phyloP scores from a whole-genome alignment of 2,797 vertebrate species.

The Holocentrus rufus region DNA sequence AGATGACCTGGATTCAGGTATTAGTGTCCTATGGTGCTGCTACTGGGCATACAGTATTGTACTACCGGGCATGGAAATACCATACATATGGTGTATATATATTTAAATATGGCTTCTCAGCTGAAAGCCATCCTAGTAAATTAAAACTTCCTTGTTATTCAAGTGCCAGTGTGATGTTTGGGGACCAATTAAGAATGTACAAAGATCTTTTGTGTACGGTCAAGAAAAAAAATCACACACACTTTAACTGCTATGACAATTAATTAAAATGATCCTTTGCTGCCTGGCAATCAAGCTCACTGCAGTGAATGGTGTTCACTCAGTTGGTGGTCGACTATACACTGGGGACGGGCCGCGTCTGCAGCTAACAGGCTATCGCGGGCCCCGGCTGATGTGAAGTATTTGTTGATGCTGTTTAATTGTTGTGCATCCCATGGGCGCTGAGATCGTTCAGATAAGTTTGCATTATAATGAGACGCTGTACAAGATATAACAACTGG shows the following conservation, averaged over 20 bases:
- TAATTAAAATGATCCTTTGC: conserved; percentile 43
- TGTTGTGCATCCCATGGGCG: conserved; percentile 36
- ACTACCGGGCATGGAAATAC: background rate
- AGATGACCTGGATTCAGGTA: conserved; percentile 63
- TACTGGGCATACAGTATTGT: conserved; percentile 27
- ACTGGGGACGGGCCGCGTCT: conserved; percentile 41
- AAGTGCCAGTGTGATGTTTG: conserved; percentile 1
- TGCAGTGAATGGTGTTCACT: conserved; percentile 12
- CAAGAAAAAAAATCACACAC: conserved; percentile 4
- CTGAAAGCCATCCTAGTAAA: background rate
- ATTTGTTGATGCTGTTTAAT: conserved; percentile 66
- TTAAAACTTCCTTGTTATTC: conserved; percentile 1
- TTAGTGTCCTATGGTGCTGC: conserved; percentile 25
- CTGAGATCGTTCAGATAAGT: conserved; percentile 41
- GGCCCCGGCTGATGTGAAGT: conserved; percentile 10
- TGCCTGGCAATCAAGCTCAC: conserved; percentile 29
- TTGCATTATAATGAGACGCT: conserved; percentile 54
- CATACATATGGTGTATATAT: background rate
- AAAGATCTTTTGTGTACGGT: conserved; percentile 19
- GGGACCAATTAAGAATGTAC: conserved; percentile 26
- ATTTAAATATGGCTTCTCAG: no score
- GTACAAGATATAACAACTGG: conserved; percentile 41
- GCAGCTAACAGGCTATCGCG: conserved; percentile 30
- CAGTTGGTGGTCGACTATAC: conserved; percentile 49
- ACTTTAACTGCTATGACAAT: conserved; percentile 31